Evolutionary conservation across 1,140 invertebrate genomes (phyloP).

Genomic region (Mercenaria mercenaria): DNA sequence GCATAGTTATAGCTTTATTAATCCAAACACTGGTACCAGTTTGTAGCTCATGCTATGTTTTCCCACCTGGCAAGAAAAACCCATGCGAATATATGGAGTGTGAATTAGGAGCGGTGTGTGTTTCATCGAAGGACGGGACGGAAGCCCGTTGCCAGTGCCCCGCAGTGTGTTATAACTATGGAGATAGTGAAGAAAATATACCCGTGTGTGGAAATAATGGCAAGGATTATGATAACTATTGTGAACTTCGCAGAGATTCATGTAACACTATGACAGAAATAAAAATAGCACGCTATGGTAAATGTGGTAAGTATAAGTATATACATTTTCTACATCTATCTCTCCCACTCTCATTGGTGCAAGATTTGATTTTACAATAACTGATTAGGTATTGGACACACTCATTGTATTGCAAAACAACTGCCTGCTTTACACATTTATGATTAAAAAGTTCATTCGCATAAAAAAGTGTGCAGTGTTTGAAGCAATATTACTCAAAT

Average conservation of each 20-base stretch:
- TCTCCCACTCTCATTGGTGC: no score
- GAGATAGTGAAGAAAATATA: conserved; percentile 91
- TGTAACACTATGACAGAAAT: conserved; percentile 92
- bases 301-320: conserved; percentile 92
- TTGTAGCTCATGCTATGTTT: conserved; percentile 86
- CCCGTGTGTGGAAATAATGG: conserved; percentile 96
- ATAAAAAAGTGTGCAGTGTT: no score
- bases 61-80: conserved; percentile 91
- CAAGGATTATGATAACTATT: conserved; percentile 93
- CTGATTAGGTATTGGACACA: no score
- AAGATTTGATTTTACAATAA: no score
- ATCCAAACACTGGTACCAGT: not conserved
- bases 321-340: not conserved
- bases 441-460: no score
- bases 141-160: conserved; percentile 92
- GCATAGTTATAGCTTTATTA: not conserved
- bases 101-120: conserved; percentile 91
- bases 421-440: no score
- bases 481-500: no score
- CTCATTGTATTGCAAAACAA: no score
- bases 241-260: conserved; percentile 92
- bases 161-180: conserved; percentile 92
- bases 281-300: conserved; percentile 93
- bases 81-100: conserved; percentile 92
- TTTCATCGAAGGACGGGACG: conserved; percentile 91